Base-by-base conservation (phyloP, 1,140 invertebrate species). In the Catajapyx aquilonaris region DNA sequence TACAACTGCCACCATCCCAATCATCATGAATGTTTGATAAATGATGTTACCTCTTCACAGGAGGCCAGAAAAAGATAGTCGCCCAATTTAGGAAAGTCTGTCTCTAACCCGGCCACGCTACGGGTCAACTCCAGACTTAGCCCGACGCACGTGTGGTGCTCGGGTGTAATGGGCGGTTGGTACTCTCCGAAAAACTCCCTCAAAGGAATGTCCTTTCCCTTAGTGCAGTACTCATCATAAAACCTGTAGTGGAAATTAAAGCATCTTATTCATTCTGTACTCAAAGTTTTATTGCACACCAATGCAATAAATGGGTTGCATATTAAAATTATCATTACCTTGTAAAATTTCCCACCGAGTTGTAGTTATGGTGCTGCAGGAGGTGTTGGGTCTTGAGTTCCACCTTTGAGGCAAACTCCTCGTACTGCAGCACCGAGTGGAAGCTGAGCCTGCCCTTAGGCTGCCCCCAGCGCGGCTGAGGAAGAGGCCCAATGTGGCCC, bases 111-210 rank as follows among this genome's bases (percentile, higher is more conserved):
- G 40, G 45, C 54, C 30, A 77, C 57, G 39, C 69, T 61, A 33
- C 64, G 54, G 44, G 83, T 61, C 43, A 88, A 60, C 56, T 85
- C 79, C 42, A 84, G 65, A 32, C 76, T 76, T 41, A 90, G 59
- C 19, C 83, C 84, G 16, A 90, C 85, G 51, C 86, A 91, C 17
- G 84, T 87, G 53, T 86, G 71, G 53, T 81, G 73, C 46, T 72
- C 65, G 2, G 67, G 55, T 32, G 71, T 69, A 37, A 91, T 77
- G n/a, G 71, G 66, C 35, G 84, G 76, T 35, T 69, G 56, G 52
- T 86, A 88, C 30, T 66, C 64, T 39, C 70, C 64, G 50, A 73
- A 81, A 53, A 79, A 84, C 40, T 69, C 61, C 25, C 65, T 62
- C 45, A 81, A 20, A n/a, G 41, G 48, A 42, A 58, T 63, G 17